These are phyloP conservation scores for Aegithalos caudatus DNA, from an alignment of 2,113 vertebrate species.

Conservation along the genomic window DNA sequence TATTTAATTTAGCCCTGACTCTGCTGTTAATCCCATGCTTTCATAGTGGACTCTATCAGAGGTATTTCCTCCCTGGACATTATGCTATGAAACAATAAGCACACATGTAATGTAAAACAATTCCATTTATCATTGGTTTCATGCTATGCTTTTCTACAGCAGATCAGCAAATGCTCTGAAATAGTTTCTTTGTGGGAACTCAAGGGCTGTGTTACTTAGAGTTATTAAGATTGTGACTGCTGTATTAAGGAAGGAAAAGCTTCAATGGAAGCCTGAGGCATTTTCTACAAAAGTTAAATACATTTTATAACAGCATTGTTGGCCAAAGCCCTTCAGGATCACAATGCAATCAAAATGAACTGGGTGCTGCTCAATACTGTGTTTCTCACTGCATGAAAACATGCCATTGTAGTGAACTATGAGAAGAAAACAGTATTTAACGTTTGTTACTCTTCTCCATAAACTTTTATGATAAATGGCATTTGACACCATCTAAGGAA, in stretches of 20 bases:
- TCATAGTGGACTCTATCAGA: neutral
- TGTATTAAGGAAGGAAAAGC: conserved; percentile 28
- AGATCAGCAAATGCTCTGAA: neutral
- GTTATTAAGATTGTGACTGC: neutral
- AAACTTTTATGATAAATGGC: neutral
- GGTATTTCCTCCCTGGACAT: neutral
- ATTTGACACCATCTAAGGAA: neutral
- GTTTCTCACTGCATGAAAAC: neutral
- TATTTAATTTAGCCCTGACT: neutral
- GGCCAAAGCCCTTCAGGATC: neutral
- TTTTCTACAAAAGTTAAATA: conserved; percentile 24
- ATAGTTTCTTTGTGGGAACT: conserved; percentile 11
- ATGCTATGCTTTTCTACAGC: neutral
- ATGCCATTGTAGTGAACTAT: neutral
- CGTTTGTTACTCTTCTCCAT: neutral
- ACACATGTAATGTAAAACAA: neutral
- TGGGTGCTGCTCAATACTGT: neutral
- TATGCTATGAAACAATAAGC: neutral
- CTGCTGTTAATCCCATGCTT: neutral
- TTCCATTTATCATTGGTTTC: neutral
- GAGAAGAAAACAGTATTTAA: neutral
- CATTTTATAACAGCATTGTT: conserved; percentile 21
- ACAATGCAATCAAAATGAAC: conserved; percentile 1
- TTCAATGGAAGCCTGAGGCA: neutral
- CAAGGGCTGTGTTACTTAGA: neutral